Base-by-base conservation (phyloP, 2,797 vertebrate species). In the Lepidocolaptes lacrymiger region DNA sequence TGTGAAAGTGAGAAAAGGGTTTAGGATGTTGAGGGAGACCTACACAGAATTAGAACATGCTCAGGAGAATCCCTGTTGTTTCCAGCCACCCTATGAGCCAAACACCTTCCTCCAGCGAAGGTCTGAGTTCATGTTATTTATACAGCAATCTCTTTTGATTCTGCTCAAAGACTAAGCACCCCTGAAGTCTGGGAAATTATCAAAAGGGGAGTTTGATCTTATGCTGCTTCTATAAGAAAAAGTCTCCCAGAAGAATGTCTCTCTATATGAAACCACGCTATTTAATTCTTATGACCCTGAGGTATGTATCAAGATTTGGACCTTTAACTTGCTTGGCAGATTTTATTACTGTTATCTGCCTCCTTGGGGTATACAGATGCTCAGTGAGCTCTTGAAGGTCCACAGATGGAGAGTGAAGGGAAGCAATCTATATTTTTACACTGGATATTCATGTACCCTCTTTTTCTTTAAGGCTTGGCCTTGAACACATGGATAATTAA, bases 331-430 rank as follows among this genome's bases (percentile, higher is more conserved):
- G 64, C 41, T 88, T 89, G 80, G 88, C 82, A 91, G 81, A 77
- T 80, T 94, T 94, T 87, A 95, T 93, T 78, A 71, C 48, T 43
- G 84, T 82, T 88, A 68, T 79, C 58, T 88, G 54, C 76, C 79
- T 96, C 93, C 74, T 73, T 78, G 56, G 76, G 78, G 73, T 79
- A 89, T 77, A 88, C 54, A 96, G 74, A 67, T 95, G 87, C 74
- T 92, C 68, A 63, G 79, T 30, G 55, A 91, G 51, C 41, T 93
- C 54, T 80, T 84, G 63, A 92, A 85, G 56, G 86, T 69, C 64
- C 88, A 93, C 82, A 95, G 92, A 93, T 71, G 58, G 85, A 88
- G 32, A 82, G 27, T 10, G 23, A 74, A 93, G 74, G 71, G 49
- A 82, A 67, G 19, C 34, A 93, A 93, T 82, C 88, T 78, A 26